Percentiles rank a stretch among this genome's conserved stretches.
Evolutionary conservation across 2,888 invertebrate species (phyloP).

Genomic region (Harpagoxenus sublaevis): DNA sequence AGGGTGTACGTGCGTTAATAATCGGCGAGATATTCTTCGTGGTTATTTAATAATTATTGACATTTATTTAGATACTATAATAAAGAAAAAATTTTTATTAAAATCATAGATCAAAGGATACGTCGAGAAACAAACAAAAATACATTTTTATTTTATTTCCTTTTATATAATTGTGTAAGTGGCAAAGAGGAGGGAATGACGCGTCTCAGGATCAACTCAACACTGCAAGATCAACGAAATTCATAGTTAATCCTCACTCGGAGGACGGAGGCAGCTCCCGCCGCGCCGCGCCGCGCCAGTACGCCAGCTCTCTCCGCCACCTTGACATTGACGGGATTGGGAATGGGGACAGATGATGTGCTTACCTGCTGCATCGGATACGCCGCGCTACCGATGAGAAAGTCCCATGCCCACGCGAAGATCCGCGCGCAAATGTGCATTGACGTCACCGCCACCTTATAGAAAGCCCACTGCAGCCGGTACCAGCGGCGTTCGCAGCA

Average conservation of each 20-base stretch:
- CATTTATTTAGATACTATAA: not conserved
- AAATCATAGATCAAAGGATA: not conserved
- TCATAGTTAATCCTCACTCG: not conserved
- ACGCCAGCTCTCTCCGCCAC: not conserved
- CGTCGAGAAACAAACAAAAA: too few relatives aligned
- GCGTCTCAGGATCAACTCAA: too few relatives aligned
- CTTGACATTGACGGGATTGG: not conserved
- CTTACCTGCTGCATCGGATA: constrained; percentile 82
- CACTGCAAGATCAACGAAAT: not conserved
- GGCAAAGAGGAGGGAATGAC: not conserved
- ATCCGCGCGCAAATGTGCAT: constrained; percentile 83
- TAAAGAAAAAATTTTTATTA: not conserved
- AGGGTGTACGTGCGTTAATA: not conserved
- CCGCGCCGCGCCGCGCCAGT: not conserved
- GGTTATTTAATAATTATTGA: not conserved
- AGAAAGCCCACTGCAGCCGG: constrained; percentile 10
- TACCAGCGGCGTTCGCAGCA: not conserved
- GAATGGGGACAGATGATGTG: not conserved
- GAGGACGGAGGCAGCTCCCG: not conserved
- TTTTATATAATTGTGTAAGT: too few relatives aligned
- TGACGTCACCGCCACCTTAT: constrained; percentile 75
- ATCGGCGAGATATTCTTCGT: not conserved
- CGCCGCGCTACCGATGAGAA: constrained; percentile 78
- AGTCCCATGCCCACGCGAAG: constrained; percentile 82
- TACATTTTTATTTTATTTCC: too few relatives aligned